Conservation (phyloP, 2,113 vertebrate genomes). For the Cromileptes altivelis region DNA sequence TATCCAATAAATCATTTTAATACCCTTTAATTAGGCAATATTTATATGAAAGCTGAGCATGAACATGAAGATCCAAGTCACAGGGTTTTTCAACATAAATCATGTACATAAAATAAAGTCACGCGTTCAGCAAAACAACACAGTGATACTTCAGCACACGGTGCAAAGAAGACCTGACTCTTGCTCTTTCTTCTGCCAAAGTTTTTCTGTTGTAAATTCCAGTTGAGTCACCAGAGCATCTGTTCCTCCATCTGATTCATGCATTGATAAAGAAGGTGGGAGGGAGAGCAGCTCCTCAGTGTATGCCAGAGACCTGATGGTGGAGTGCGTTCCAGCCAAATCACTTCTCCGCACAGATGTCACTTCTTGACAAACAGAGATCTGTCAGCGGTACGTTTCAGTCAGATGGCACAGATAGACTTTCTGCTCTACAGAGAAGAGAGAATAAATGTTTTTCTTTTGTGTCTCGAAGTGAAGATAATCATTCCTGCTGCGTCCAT, state of each 20-base stretch:
- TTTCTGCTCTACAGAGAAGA: background rate
- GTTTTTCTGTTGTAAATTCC: constrained; percentile 31
- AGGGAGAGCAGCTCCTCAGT: background rate
- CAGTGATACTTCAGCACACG: background rate
- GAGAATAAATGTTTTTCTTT: background rate
- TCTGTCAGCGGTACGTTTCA: constrained; percentile 33
- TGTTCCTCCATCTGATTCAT: constrained; percentile 59
- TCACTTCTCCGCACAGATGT: constrained; percentile 55
- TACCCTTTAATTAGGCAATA: background rate
- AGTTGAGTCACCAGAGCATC: constrained; percentile 52
- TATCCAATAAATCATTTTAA: background rate
- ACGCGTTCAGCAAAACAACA: background rate
- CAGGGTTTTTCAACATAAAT: background rate
- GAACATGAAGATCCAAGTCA: background rate
- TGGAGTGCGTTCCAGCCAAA: constrained; percentile 28
- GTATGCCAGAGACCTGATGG: constrained; percentile 35
- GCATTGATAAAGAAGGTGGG: constrained; percentile 36
- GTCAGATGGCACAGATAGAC: background rate
- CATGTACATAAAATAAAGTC: background rate
- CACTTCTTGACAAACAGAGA: constrained; percentile 31
- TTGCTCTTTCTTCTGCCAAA: constrained; percentile 3
- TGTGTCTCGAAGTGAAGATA: background rate
- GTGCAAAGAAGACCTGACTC: background rate
- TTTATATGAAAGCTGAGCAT: background rate
- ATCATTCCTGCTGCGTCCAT: background rate